These are phyloP conservation scores for Neotragus moschatus DNA, from an alignment of 2,113 vertebrate genomes.

Conservation along the genomic window DNA sequence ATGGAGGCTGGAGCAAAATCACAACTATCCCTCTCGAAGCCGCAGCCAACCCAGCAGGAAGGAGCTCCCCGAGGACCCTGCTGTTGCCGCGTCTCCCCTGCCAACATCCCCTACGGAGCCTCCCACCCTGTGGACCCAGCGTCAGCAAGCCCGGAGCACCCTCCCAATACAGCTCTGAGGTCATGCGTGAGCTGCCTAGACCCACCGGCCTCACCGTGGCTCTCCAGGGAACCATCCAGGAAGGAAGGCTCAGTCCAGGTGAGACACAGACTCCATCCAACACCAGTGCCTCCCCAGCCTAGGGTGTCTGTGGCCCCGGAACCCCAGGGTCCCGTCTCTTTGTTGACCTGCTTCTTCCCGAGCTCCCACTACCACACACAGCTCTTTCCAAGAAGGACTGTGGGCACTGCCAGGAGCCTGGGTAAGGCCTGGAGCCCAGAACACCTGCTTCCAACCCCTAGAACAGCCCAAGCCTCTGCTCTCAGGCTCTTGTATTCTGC, in stretches of 20 bases:
- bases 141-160: neutral
- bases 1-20: neutral
- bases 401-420: too few relatives aligned
- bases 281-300: neutral
- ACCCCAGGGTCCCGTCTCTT: neutral
- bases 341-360: neutral
- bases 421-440: neutral
- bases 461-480: neutral
- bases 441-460: neutral
- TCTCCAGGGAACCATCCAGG: neutral
- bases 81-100: neutral
- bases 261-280: neutral
- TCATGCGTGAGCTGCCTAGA: fast-evolving
- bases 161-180: neutral
- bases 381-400: neutral
- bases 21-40: fast-evolving
- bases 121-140: fast-evolving
- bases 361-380: neutral
- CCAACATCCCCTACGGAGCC: neutral
- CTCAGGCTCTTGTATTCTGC: neutral
- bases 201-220: neutral
- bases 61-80: neutral
- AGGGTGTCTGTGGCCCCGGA: neutral
- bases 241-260: constrained; percentile 16
- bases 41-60: neutral